Base-by-base conservation (phyloP, 1,140 invertebrate species). In the Zaprionus kolodkinae region DNA sequence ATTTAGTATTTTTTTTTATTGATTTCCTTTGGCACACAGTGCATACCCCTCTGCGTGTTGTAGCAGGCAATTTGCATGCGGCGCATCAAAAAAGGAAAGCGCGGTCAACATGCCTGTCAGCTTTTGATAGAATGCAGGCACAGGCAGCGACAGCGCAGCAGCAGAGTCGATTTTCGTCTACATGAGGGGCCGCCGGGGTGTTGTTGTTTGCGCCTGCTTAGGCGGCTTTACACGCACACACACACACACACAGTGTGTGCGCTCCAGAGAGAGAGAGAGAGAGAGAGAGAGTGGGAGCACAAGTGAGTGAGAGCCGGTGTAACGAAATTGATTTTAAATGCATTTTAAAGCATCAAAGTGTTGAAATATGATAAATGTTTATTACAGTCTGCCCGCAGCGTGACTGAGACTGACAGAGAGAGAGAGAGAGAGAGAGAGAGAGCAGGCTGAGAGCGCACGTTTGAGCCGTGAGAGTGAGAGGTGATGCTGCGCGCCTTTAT, bases 301-400 rank as follows among this genome's bases (percentile, higher is more conserved):
- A 54, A 21, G 67, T 15, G 65, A 48, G 21, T 15, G 40, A 70
- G 68, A 76, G 61, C 64, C 54, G 62, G n/a, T 12, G 78, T 79
- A 81, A 90, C 85, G 68, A 89, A 89, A 89, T 89, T 90, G 81
- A 89, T 89, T 89, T 89, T 87, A 81, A 89, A 90, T 90, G 86
- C 86, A 90, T 86, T 90, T 90, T 90, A 85, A 90, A 82, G 82
- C 86, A 90, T 90, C 73, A 91, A 90, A 79, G 86, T 90, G 86
- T 90, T 90, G 86, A 90, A 90, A 90, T 78, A 82, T 86, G 86
- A 90, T 90, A 76, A 90, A 90, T 90, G 86, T 82, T 86, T 77
- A 82, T 90, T 71, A 68, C 70, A 76, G 59, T 69, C 56, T 60
- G 72, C 61, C 65, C 65, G 72, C 35, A 60, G 72, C 68, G 72